phyloP scores from a whole-genome alignment of 2,113 vertebrate genomes.

The Cryptomyrus ogoouensis region DNA sequence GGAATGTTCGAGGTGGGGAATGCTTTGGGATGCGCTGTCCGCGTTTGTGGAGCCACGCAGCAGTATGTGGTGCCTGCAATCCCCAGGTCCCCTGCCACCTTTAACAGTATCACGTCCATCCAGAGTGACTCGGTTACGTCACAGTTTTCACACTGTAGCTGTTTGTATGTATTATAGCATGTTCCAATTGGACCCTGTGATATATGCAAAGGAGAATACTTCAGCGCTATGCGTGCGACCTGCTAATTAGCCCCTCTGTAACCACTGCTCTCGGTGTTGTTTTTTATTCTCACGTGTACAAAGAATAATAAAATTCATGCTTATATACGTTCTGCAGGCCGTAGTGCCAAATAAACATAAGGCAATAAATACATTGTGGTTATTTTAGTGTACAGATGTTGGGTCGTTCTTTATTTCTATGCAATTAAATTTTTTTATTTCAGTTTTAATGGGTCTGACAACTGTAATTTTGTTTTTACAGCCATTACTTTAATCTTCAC shows the following conservation, averaged over 20 bases:
- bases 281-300: not conserved
- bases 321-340: not conserved
- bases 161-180: not conserved
- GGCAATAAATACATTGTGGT: not conserved
- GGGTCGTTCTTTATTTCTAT: not conserved
- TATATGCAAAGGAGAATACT: not conserved
- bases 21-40: not conserved
- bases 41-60: not conserved
- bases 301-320: not conserved
- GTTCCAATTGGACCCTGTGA: not conserved
- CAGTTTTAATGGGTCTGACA: not conserved
- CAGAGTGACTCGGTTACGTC: not conserved
- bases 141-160: not conserved
- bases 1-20: not conserved
- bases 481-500: not conserved
- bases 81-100: not conserved
- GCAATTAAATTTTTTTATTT: not conserved
- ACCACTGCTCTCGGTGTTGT: not conserved
- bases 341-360: not conserved
- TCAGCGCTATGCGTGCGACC: not conserved
- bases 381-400: not conserved
- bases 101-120: not conserved
- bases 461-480: not conserved
- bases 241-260: not conserved
- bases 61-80: not conserved